These are phyloP conservation scores for Myioborus melanocephalus DNA, from an alignment of 2,797 vertebrate genomes.

Conservation along the genomic window DNA sequence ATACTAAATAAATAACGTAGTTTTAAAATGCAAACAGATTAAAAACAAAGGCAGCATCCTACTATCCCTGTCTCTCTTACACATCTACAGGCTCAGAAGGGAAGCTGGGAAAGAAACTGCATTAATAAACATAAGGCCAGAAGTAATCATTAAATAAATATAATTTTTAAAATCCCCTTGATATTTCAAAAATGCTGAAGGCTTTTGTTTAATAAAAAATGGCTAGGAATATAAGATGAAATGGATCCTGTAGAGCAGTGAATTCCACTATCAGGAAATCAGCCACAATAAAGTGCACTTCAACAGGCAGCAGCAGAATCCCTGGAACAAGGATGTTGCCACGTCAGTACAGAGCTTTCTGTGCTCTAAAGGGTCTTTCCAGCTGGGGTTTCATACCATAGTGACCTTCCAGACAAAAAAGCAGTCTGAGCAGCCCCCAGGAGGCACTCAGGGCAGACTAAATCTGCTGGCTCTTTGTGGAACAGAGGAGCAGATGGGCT, in stretches of 20 bases:
- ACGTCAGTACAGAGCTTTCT: not conserved
- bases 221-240: not conserved
- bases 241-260: not conserved
- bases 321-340: not conserved
- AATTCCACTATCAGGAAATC: not conserved
- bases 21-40: conserved; percentile 43
- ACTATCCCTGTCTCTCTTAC: not conserved
- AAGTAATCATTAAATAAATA: conserved; percentile 58
- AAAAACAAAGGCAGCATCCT: conserved; percentile 12
- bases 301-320: not conserved
- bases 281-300: not conserved
- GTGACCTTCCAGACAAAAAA: not conserved
- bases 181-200: conserved; percentile 40
- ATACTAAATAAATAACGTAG: not conserved
- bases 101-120: not conserved
- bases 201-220: conserved; percentile 40
- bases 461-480: not conserved
- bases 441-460: not conserved
- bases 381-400: not conserved
- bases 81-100: not conserved
- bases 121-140: conserved; percentile 58
- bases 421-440: not conserved
- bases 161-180: not conserved
- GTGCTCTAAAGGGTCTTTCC: not conserved
- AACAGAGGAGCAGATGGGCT: not conserved